Base-by-base conservation (phyloP, 2,113 vertebrate genomes). In the Oncorhynchus tshawytscha region DNA sequence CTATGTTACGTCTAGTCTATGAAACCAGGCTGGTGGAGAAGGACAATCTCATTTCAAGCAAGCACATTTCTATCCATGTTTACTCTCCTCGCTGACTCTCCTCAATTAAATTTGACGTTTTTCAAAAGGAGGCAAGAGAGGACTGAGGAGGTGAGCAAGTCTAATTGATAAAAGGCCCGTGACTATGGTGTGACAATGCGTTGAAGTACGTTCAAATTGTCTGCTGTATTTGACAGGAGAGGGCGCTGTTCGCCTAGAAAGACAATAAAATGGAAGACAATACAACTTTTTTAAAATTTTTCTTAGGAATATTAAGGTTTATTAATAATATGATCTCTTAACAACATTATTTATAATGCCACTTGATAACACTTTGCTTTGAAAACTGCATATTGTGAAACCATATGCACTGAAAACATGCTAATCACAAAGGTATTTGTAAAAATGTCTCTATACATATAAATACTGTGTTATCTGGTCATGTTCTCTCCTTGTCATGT, bases 311-410 rank as follows among this genome's bases (percentile, higher is more conserved):
- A 78, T 76, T n/a, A 71, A 13, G 54, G 79, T 91, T 90, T 90
- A 89, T 91, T 90, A 54, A 72, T 84, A 48, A 72, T 84, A 48
- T 67, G 71, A 85, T 79, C 81, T 82, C 18, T 81, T 71, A 79
- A 60, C 78, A 85, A 81, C 81, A 84, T 78, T 79, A 48, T 78
- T 69, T 88, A 74, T 62, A 88, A 27, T 82, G 71, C 78, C 22
- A 84, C 68, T 79, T 79, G 75, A 87, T 84, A 86, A 85, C 79
- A 87, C 66, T 78, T 84, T 22, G 67, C 86, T 83, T 51, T 64
- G 25, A 84, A 39, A 73, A 64, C 72, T 25, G 59, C 12, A 48
- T 5, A 84, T 84, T 65, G 27, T 57, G 15, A 69, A 69, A 34
- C 79, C 20, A 72, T 29, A 22, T 76, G 79, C 72, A 48, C 70